Percentiles rank a stretch among this genome's conserved stretches.
Evolutionary conservation across 1,140 invertebrate genomes (phyloP).

Genomic region (Aplysia californica): DNA sequence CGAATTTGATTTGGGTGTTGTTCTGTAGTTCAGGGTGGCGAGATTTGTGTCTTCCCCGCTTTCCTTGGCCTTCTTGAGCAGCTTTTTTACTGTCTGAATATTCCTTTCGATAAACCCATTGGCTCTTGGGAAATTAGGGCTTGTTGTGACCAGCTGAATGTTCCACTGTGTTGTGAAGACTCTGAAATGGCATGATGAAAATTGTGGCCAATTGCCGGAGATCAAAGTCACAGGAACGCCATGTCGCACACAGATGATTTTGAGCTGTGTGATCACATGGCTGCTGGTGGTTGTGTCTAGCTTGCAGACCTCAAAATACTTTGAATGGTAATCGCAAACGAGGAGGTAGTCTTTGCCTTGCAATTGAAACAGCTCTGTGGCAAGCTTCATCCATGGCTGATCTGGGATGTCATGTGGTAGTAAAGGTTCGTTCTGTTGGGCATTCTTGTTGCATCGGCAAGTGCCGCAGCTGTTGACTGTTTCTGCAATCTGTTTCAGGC

Average conservation of each 20-base stretch:
- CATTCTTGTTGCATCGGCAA: too few relatives aligned
- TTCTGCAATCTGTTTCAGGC: too few relatives aligned
- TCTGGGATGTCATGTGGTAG: not conserved
- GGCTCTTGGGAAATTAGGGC: not conserved
- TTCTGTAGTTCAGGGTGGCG: not conserved
- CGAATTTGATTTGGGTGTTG: not conserved
- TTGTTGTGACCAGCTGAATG: not conserved
- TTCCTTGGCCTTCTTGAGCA: conserved; percentile 1
- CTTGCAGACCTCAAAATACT: not conserved
- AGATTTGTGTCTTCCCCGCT: not conserved
- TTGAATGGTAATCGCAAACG: not conserved
- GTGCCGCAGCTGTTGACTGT: too few relatives aligned
- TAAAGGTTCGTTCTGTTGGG: not conserved
- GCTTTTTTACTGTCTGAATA: not conserved
- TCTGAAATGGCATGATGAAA: not conserved
- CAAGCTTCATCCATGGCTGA: not conserved
- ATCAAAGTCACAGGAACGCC: not conserved
- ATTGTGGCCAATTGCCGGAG: not conserved
- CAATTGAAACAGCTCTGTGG: not conserved
- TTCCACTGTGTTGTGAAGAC: not conserved
- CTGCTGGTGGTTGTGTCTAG: not conserved
- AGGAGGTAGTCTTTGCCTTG: not conserved
- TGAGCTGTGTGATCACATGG: not conserved
- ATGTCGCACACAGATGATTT: not conserved
- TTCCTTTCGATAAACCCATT: conserved; percentile 1